A percentile compares a stretch with the other conserved stretches of the same genome.
Conservation (phyloP, 2,113 vertebrate species). For the Notarius lentiginosus region DNA sequence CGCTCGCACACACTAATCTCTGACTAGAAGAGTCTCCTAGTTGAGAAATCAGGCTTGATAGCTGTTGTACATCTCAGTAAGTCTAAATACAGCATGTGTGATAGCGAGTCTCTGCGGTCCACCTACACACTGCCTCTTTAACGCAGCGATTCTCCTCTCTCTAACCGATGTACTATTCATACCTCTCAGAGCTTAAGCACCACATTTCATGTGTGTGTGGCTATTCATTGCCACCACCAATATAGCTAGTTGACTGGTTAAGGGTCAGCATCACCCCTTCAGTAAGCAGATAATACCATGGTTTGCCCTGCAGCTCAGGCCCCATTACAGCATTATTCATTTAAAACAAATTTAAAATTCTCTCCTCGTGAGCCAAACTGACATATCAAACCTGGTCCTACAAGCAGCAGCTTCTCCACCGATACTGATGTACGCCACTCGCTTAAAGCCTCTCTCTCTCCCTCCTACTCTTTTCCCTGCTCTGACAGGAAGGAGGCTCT, state of each 20-base stretch:
- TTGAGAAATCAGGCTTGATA: conserved; percentile 23
- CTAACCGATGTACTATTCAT: conserved; percentile 37
- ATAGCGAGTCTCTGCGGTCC: conserved; percentile 41
- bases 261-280: not conserved
- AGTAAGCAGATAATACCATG: not conserved
- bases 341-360: not conserved
- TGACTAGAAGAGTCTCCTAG: conserved; percentile 25
- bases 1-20: conserved; percentile 39
- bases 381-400: not conserved
- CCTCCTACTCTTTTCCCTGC: conserved; percentile 18
- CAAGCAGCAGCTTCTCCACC: not conserved
- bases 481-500: conserved; percentile 31
- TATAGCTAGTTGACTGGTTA: conserved; percentile 5
- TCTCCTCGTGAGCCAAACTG: not conserved
- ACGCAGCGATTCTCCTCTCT: conserved; percentile 40
- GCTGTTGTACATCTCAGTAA: conserved; percentile 31
- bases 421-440: not conserved
- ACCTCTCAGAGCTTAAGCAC: conserved; percentile 19
- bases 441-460: not conserved
- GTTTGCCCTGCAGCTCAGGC: not conserved
- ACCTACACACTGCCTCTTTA: conserved; percentile 40
- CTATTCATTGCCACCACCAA: conserved; percentile 4
- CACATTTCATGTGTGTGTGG: conserved; percentile 32
- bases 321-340: too few species aligned
- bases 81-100: conserved; percentile 47